These are phyloP conservation scores for Takifugu rubripes DNA, from an alignment of 2,797 vertebrate species.

Conservation along the genomic window DNA sequence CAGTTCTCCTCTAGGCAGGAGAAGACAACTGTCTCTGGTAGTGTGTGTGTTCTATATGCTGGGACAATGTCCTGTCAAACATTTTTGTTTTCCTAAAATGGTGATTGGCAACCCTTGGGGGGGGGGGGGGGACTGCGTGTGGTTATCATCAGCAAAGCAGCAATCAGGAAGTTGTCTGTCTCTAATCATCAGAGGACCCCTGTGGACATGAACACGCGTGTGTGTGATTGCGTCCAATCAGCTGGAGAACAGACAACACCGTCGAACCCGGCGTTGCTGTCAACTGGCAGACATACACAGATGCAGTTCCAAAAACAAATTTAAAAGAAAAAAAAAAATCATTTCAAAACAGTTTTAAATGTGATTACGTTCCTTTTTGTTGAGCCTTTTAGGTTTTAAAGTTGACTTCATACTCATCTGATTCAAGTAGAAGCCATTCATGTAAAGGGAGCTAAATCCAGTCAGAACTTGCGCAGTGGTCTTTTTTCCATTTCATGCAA, in stretches of 20 bases:
- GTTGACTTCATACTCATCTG: no score
- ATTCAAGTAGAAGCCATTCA: no score
- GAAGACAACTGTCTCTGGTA: conserved; percentile 29
- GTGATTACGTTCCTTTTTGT: no score
- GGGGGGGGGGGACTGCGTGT: neutral
- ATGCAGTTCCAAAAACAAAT: neutral
- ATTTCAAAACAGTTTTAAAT: no score
- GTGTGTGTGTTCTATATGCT: neutral
- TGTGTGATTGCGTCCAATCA: conserved; percentile 54
- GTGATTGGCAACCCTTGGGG: neutral
- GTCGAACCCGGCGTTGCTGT: conserved; percentile 37
- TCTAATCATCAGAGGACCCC: conserved; percentile 55
- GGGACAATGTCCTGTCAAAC: no score
- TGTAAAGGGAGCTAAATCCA: no score
- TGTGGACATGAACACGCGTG: conserved; percentile 14
- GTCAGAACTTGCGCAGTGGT: no score
- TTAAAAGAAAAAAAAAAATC: no score
- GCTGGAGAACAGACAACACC: conserved; percentile 22
- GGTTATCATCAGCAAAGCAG: conserved; percentile 47
- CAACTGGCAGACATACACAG: conserved; percentile 1
- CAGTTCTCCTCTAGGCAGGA: conserved; percentile 38
- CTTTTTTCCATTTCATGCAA: no score
- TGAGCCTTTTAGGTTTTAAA: no score
- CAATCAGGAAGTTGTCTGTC: conserved; percentile 48
- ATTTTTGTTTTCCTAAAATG: no score